These are phyloP conservation scores for Kryphioiulus occultus DNA, from an alignment of 2,888 invertebrate species.

Conservation along the genomic window DNA sequence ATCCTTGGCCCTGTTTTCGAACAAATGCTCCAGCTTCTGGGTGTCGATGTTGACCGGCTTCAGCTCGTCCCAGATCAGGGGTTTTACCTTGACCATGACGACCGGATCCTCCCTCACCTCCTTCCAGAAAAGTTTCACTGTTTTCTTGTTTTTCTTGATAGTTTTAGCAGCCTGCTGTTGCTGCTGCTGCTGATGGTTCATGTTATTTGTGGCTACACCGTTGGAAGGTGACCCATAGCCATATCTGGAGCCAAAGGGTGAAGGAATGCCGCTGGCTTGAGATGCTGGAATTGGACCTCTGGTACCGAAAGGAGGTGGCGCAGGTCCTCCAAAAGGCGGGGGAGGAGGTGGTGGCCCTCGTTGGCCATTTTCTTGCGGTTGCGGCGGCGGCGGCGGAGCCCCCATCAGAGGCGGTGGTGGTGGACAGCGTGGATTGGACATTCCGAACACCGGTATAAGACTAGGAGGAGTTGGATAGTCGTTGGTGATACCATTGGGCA, in stretches of 20 bases:
- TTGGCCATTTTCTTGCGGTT: not conserved
- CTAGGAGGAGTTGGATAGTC: constrained; percentile 77
- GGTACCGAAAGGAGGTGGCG: constrained; percentile 57
- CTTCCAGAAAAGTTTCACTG: constrained; percentile 97
- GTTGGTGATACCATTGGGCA: constrained; percentile 65
- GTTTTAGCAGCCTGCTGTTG: constrained; percentile 58
- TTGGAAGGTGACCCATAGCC: constrained; percentile 59
- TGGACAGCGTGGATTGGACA: constrained; percentile 28
- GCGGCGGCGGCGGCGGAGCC: constrained; percentile 52
- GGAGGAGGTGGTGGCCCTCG: constrained; percentile 53
- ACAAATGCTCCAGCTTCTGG: constrained; percentile 92
- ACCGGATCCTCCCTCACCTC: constrained; percentile 68
- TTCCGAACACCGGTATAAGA: constrained; percentile 47
- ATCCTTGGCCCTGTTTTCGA: constrained; percentile 96
- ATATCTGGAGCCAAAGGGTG: constrained; percentile 59
- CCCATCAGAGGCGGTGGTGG: constrained; percentile 56
- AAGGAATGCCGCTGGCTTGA: constrained; percentile 64
- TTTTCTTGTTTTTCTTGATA: constrained; percentile 78
- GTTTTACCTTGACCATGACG: constrained; percentile 58
- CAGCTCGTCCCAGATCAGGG: constrained; percentile 87
- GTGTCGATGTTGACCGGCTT: constrained; percentile 85
- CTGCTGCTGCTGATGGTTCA: constrained; percentile 45
- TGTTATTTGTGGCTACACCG: constrained; percentile 59
- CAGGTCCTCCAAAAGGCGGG: constrained; percentile 47
- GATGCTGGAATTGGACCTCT: constrained; percentile 60